Conservation (phyloP, 30 jellyfish, hydroid and myxozoan species). For the Sanderia malayensis region DNA sequence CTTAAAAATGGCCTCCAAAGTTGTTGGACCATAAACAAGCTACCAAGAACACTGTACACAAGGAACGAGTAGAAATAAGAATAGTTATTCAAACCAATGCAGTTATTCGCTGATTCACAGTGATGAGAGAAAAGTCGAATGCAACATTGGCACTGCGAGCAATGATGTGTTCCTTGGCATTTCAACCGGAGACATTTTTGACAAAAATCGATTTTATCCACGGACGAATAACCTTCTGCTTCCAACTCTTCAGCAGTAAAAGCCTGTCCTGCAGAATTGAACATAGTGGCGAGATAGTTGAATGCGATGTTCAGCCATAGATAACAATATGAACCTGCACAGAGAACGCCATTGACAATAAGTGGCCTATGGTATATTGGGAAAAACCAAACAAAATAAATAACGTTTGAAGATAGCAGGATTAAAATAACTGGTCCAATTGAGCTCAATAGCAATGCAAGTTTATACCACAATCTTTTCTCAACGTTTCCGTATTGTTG, state of each 20-base stretch:
- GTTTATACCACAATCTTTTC: slow-evolving; percentile 37
- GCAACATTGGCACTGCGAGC: slow-evolving; percentile 53
- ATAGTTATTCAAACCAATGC: slow-evolving; percentile 74
- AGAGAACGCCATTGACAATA: slow-evolving; percentile 31
- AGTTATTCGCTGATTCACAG: slow-evolving; percentile 59
- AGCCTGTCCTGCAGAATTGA: slow-evolving; percentile 76
- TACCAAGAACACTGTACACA: slow-evolving; percentile 45
- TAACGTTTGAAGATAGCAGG: slow-evolving; percentile 28
- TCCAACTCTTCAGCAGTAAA: slow-evolving; percentile 39
- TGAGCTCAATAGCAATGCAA: background rate
- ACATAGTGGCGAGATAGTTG: slow-evolving; percentile 70
- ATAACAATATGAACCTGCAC: slow-evolving; percentile 41
- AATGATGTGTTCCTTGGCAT: slow-evolving; percentile 71
- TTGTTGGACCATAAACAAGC: slow-evolving; percentile 17
- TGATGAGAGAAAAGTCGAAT: slow-evolving; percentile 76
- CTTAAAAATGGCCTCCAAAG: slow-evolving; percentile 40
- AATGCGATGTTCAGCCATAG: slow-evolving; percentile 74
- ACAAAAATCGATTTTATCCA: slow-evolving; percentile 36
- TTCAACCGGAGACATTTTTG: slow-evolving; percentile 53
- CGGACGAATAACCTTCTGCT: slow-evolving; percentile 46
- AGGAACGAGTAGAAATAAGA: slow-evolving; percentile 65
- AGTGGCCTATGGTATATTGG: slow-evolving; percentile 27
- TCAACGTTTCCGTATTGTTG: slow-evolving; percentile 8
- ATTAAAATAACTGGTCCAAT: slow-evolving; percentile 42
- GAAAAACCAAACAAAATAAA: slow-evolving; percentile 39